Base-by-base conservation (phyloP, 2,113 vertebrate species). In the Eira barbara region DNA sequence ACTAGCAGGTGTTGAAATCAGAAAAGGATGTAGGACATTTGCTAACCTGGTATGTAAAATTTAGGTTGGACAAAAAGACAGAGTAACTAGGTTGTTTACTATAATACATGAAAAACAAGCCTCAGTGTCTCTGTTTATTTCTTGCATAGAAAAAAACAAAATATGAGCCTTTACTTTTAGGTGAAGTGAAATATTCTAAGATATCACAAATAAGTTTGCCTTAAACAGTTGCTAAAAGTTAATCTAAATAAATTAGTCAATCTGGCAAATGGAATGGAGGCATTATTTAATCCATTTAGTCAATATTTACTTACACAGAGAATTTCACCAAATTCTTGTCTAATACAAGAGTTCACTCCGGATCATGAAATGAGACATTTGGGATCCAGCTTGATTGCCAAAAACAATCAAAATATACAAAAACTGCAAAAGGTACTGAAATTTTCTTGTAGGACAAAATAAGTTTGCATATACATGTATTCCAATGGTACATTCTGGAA, bases 231-330 rank as follows among this genome's bases (percentile, higher is more conserved):
- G 13, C 20, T 79, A 6, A 81, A 93, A 86, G 23, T 78, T 63
- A 78, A 91, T 74, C n/a, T 15, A 91, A 95, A 27, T 45, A 78
- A 90, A 85, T 87, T 55, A 97, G 63, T 85, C 93, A 81, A 52
- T 49, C 36, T 95, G 34, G 67, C 29, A 89, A 87, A 67, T 78
- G 36, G 74, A 94, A 74, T 36, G 49, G 36, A 55, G 59, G 23
- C 31, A 67, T 55, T 79, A 55, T 52, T 89, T 93, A 92, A 89
- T 76, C 52, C 27, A 71, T 69, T 94, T 73, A 89, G 20, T 94
- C 29, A 91, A 91, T 39, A 97, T 85, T 86, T 90, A 94, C 79
- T 59, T 59, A 55, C 83, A 23, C 4, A 65, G 25, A 11, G 92
- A 78, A 88, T 45, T 73, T 93, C 61, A 73, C 23, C 42, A 25